A percentile compares a stretch with the other conserved stretches of the same genome.
Evolutionary conservation across 2,888 invertebrate species (phyloP).

Genomic region (Yponomeuta cagnagella): DNA sequence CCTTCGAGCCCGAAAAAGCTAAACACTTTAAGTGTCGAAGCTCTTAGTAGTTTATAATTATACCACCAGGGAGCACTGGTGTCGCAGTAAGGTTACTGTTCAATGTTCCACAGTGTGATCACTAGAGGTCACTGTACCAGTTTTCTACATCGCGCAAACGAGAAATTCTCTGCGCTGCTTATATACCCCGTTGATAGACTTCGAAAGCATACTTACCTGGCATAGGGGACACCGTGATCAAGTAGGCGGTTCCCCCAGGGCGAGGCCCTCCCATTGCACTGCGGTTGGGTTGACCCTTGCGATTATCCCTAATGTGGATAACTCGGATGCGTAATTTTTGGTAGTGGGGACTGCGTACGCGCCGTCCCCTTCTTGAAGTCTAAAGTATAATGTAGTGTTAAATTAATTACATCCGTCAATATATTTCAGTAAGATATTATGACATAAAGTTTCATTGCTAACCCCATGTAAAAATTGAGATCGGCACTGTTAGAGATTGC

Average conservation of each 20-base stretch:
- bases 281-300: constrained; percentile 19
- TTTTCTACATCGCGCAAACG: constrained; percentile 15
- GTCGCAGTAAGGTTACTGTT: background rate
- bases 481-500: no score
- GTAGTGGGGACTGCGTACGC: constrained; percentile 22
- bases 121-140: constrained; percentile 7
- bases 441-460: no score
- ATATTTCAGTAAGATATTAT: no score
- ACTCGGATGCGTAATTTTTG: constrained; percentile 20
- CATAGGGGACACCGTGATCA: constrained; percentile 22
- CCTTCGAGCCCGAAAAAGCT: no score
- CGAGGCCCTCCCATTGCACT: constrained; percentile 21
- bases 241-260: constrained; percentile 21
- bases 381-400: background rate
- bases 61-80: background rate
- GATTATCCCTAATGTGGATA: constrained; percentile 20
- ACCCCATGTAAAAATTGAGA: no score
- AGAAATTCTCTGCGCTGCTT: background rate
- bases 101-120: background rate
- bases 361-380: constrained; percentile 17
- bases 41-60: background rate
- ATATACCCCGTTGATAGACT: background rate
- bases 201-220: constrained; percentile 23
- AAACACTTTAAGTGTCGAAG: no score
- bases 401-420: no score